A percentile compares a stretch with the other conserved stretches of the same genome.
These are phyloP conservation scores for Dipus sagitta DNA, from an alignment of 2,797 vertebrate genomes.

Conservation along the genomic window DNA sequence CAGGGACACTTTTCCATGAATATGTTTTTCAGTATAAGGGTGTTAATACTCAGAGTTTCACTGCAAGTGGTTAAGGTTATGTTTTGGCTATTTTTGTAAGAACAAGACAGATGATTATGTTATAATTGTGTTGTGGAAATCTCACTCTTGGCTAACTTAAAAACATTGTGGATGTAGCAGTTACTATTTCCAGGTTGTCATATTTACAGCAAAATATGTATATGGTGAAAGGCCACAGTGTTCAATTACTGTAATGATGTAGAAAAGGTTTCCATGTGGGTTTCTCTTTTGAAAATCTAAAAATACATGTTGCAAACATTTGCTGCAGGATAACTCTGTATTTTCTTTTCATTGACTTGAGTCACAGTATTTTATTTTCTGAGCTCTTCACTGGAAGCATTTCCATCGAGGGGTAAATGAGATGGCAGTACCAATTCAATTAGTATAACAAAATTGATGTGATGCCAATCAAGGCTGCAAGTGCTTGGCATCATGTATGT, in stretches of 20 bases:
- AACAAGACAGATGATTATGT: conserved; percentile 72
- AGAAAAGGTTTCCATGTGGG: conserved; percentile 69
- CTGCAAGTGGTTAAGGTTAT: conserved; percentile 67
- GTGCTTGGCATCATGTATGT: neutral
- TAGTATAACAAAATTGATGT: conserved; percentile 51
- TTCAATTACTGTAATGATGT: conserved; percentile 80
- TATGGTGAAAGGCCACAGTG: conserved; percentile 67
- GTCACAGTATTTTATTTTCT: conserved; percentile 54
- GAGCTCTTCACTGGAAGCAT: conserved; percentile 70
- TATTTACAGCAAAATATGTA: conserved; percentile 78
- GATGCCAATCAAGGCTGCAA: neutral
- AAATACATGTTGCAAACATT: conserved; percentile 70
- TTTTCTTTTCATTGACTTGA: conserved; percentile 41
- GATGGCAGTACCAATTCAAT: conserved; percentile 39
- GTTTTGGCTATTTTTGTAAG: conserved; percentile 81
- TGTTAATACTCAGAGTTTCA: conserved; percentile 70
- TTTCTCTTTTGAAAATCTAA: conserved; percentile 67
- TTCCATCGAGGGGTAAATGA: conserved; percentile 48
- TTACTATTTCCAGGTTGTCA: conserved; percentile 73
- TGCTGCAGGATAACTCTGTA: conserved; percentile 34
- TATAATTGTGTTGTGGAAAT: conserved; percentile 70
- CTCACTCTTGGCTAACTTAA: conserved; percentile 78
- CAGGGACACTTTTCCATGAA: conserved; percentile 66
- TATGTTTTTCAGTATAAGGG: conserved; percentile 80
- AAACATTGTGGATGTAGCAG: conserved; percentile 70